phyloP scores from a whole-genome alignment of 2,113 vertebrate species.

The Cepphus grylle region DNA sequence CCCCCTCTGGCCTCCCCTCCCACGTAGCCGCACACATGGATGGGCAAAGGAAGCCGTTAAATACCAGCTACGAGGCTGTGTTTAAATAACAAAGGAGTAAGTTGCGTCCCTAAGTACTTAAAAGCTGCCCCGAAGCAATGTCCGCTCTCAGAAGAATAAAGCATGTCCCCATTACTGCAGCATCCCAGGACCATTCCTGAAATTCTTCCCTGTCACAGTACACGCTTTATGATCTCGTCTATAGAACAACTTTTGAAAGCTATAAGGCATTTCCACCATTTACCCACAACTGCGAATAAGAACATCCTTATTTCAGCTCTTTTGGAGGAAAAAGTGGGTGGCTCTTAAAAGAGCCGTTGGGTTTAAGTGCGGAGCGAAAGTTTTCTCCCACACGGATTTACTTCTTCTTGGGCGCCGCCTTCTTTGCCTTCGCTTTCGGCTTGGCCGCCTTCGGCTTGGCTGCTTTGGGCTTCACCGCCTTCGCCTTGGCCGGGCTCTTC shows the following conservation, averaged over 20 bases:
- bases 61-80: background rate
- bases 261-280: accelerated
- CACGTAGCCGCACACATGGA: too few relatives aligned
- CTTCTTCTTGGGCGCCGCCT: slow-evolving; percentile 23
- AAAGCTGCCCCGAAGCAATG: accelerated
- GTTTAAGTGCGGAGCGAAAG: accelerated
- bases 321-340: background rate
- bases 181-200: accelerated
- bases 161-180: accelerated
- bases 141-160: too few relatives aligned
- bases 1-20: too few relatives aligned
- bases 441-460: background rate
- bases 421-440: slow-evolving; percentile 44
- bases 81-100: too few relatives aligned
- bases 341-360: slow-evolving; percentile 24
- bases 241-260: too few relatives aligned
- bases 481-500: slow-evolving; percentile 9
- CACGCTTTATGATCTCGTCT: background rate
- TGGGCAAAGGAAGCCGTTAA: background rate
- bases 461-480: background rate
- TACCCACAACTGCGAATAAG: accelerated
- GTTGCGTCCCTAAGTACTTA: background rate
- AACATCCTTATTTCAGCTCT: background rate
- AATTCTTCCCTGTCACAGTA: accelerated
- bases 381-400: accelerated